A percentile compares a stretch with the other conserved stretches of the same genome.
phyloP scores from a whole-genome alignment of 2,888 invertebrate species.

The Autographa pulchrina region DNA sequence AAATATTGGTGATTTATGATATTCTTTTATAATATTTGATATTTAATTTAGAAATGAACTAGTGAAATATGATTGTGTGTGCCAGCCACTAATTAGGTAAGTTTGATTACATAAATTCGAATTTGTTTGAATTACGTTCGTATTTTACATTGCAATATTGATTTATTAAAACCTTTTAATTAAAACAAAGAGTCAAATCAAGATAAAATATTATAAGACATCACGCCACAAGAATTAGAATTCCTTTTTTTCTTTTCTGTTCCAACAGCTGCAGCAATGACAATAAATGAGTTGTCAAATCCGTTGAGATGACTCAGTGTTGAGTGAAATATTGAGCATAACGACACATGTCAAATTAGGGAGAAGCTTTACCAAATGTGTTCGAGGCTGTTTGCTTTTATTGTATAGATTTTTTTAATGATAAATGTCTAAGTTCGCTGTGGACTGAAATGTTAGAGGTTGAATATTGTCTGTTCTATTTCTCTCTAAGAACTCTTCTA shows the following conservation, averaged over 20 bases:
- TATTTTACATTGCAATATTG: no score
- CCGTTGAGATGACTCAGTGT: conserved; percentile 38
- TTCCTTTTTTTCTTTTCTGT: conserved; percentile 1
- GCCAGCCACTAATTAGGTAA: no score
- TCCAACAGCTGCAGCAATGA: conserved; percentile 37
- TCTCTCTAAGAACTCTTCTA: neutral
- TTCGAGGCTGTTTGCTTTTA: conserved; percentile 23
- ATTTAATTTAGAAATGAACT: no score
- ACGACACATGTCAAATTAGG: conserved; percentile 32
- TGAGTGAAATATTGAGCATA: conserved; percentile 40
- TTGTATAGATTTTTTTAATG: conserved; percentile 12
- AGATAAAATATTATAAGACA: neutral
- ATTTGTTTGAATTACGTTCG: no score
- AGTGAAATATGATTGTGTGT: no score
- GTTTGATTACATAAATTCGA: no score
- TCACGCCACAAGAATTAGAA: neutral
- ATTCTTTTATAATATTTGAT: no score
- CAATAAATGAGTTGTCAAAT: conserved; percentile 50
- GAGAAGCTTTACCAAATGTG: conserved; percentile 16
- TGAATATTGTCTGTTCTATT: no score
- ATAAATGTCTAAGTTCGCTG: conserved; percentile 1
- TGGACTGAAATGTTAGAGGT: no score
- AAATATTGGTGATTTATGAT: neutral
- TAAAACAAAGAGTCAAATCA: neutral
- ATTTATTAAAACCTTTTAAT: neutral